Percentiles rank a stretch among this genome's conserved stretches.
These are phyloP conservation scores for Crypturellus undulatus DNA, from an alignment of 2,113 vertebrate species.

Conservation along the genomic window DNA sequence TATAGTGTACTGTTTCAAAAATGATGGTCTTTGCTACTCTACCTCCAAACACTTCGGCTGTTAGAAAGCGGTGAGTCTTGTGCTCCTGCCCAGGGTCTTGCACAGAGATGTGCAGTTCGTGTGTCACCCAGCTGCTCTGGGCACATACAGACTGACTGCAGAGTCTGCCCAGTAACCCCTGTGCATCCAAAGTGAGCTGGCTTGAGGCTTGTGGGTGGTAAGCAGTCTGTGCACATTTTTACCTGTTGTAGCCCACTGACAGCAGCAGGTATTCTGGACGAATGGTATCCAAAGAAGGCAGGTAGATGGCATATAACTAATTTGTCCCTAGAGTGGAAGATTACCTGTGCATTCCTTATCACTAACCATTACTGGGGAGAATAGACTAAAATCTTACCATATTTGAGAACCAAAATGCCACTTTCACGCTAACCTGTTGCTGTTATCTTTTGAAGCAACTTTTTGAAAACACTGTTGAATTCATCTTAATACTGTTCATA, in stretches of 20 bases:
- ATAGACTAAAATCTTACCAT: neutral
- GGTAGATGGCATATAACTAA: neutral
- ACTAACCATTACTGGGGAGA: neutral
- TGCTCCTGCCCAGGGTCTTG: neutral
- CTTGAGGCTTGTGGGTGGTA: neutral
- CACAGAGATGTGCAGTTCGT: neutral
- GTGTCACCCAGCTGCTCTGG: neutral
- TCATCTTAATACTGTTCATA: neutral
- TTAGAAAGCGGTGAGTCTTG: neutral
- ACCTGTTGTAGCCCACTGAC: neutral
- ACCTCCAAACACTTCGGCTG: neutral
- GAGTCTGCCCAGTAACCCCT: neutral
- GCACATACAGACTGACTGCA: fast-evolving
- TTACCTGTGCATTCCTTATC: neutral
- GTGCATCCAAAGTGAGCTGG: neutral
- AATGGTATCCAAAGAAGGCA: neutral
- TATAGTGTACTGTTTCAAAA: neutral
- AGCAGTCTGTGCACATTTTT: neutral
- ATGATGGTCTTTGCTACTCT: neutral
- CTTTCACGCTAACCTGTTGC: neutral
- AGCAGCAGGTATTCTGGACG: neutral
- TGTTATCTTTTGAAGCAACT: neutral
- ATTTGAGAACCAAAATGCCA: neutral
- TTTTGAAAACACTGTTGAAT: neutral
- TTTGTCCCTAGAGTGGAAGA: neutral